These are phyloP conservation scores for Prosopocoilus inquinatus DNA, from an alignment of 2,888 invertebrate genomes.

Conservation along the genomic window DNA sequence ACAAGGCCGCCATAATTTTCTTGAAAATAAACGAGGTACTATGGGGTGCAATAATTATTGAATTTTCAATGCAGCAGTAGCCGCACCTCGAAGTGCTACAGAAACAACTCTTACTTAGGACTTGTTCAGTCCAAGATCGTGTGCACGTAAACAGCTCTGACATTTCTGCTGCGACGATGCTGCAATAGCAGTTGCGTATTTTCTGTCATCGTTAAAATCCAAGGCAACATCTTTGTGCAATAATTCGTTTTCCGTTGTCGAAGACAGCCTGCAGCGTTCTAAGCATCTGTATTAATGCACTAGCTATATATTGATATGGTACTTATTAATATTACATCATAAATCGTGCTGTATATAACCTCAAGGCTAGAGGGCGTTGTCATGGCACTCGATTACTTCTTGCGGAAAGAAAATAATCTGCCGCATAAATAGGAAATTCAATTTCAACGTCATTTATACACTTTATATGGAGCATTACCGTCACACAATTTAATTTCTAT, in stretches of 20 bases:
- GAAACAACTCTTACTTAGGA: conserved; percentile 9
- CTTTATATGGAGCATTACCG: not conserved
- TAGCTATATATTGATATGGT: conserved; percentile 34
- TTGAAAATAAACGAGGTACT: not conserved
- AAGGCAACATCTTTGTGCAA: conserved; percentile 21
- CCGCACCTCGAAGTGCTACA: conserved; percentile 10
- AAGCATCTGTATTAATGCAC: conserved; percentile 33
- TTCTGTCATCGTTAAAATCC: conserved; percentile 17
- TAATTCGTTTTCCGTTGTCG: conserved; percentile 25
- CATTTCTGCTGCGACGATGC: conserved; percentile 17
- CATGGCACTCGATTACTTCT: conserved; percentile 36
- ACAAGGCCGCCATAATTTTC: conserved; percentile 8
- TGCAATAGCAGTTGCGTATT: conserved; percentile 21
- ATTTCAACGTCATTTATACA: conserved; percentile 26
- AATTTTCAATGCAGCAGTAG: not conserved
- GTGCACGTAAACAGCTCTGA: conserved; percentile 10
- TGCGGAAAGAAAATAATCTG: conserved; percentile 36
- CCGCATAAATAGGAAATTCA: conserved; percentile 33
- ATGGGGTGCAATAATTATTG: conserved; percentile 1
- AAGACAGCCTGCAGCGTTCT: conserved; percentile 27
- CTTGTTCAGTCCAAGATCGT: not conserved
- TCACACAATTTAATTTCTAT: not conserved
- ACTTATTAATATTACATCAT: conserved; percentile 39
- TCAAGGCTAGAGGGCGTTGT: conserved; percentile 39
- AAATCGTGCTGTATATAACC: conserved; percentile 32